phyloP scores from a whole-genome alignment of 2,888 invertebrate genomes.

The Lapara coniferarum region DNA sequence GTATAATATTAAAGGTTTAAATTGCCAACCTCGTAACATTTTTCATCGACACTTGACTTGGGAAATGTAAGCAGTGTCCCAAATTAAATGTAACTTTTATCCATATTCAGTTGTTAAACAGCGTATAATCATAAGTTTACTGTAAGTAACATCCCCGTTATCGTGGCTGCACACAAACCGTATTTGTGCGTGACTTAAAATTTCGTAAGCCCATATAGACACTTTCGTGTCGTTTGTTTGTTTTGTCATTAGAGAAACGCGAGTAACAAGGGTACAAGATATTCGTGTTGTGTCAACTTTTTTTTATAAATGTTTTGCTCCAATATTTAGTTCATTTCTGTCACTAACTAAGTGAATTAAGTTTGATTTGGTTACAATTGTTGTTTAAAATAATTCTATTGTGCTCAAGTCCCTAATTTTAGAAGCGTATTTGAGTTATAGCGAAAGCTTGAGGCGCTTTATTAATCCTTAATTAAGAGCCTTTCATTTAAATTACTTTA shows the following conservation, averaged over 20 bases:
- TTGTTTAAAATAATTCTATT: neutral
- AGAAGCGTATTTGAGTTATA: neutral
- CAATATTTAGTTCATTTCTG: constrained; percentile 7
- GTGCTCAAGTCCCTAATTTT: neutral
- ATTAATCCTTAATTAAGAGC: constrained; percentile 7
- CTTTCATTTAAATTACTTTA: constrained; percentile 2
- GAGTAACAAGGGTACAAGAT: constrained; percentile 14
- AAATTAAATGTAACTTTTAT: neutral
- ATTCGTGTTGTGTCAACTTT: constrained; percentile 12
- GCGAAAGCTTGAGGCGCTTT: constrained; percentile 5
- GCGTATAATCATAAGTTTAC: neutral
- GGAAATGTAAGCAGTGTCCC: neutral
- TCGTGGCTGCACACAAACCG: neutral
- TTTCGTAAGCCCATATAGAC: constrained; percentile 19
- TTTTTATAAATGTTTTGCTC: constrained; percentile 2
- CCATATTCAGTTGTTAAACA: neutral
- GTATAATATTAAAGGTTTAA: neutral
- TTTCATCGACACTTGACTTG: neutral
- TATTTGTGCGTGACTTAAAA: constrained; percentile 3
- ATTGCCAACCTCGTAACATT: neutral
- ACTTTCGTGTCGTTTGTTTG: constrained; percentile 20
- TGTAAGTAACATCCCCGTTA: neutral
- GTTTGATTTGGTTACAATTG: neutral
- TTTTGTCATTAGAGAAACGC: constrained; percentile 22
- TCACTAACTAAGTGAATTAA: constrained; percentile 1